These are phyloP conservation scores for Tauraco hartlaubi DNA, from an alignment of 2,797 vertebrate genomes.

Conservation along the genomic window DNA sequence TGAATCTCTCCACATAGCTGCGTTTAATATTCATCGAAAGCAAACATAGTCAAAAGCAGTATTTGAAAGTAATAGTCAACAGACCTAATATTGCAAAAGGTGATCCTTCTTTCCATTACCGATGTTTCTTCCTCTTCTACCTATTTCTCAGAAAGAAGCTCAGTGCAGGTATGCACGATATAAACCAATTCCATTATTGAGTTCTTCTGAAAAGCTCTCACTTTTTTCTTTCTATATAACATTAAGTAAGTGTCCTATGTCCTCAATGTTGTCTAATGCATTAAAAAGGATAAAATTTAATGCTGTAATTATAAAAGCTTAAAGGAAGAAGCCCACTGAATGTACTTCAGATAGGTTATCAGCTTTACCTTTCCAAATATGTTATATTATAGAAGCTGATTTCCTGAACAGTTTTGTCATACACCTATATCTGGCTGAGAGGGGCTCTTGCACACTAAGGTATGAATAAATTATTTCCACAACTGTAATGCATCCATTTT, in stretches of 20 bases:
- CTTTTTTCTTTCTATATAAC: background rate
- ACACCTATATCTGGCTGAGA: background rate
- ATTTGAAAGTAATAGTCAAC: background rate
- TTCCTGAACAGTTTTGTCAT: slow-evolving; percentile 41
- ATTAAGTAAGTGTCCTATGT: background rate
- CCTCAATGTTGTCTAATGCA: slow-evolving; percentile 37
- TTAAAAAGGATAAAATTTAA: slow-evolving; percentile 44
- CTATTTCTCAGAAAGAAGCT: slow-evolving; percentile 1
- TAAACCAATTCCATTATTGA: background rate
- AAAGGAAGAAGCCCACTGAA: slow-evolving; percentile 31
- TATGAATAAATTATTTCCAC: slow-evolving; percentile 55
- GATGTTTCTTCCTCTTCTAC: background rate
- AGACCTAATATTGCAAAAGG: background rate
- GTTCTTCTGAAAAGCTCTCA: slow-evolving; percentile 1
- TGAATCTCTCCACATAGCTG: background rate
- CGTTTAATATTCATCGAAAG: slow-evolving; percentile 20
- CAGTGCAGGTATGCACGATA: background rate
- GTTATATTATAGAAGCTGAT: slow-evolving; percentile 43
- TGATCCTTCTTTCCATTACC: background rate
- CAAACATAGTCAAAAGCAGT: background rate
- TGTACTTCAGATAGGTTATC: slow-evolving; percentile 32
- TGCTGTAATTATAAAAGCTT: slow-evolving; percentile 45
- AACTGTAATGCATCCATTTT: background rate
- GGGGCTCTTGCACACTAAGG: background rate
- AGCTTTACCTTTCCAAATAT: slow-evolving; percentile 35